A percentile compares a stretch with the other conserved stretches of the same genome.
phyloP scores from a whole-genome alignment of 2,888 invertebrate genomes.

The Limnephilus marmoratus region DNA sequence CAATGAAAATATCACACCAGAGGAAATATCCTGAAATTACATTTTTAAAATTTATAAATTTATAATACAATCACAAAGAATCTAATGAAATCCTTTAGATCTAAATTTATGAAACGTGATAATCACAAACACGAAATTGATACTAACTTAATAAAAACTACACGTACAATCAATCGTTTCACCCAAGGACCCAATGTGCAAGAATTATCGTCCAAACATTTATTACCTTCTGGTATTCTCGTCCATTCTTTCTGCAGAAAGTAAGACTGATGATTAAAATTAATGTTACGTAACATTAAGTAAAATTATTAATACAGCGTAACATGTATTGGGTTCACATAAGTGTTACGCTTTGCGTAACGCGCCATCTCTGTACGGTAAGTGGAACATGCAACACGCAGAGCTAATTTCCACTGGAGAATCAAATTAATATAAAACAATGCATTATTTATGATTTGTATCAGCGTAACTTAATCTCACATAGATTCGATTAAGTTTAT shows the following conservation, averaged over 20 bases:
- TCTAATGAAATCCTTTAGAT: neutral
- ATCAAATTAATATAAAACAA: neutral
- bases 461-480: neutral
- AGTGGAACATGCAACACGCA: neutral
- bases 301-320: neutral
- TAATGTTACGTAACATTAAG: neutral
- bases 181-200: neutral
- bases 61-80: no score
- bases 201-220: neutral
- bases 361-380: neutral
- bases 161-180: neutral
- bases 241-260: neutral
- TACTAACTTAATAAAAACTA: neutral
- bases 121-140: neutral
- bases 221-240: neutral
- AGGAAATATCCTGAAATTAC: no score
- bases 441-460: neutral
- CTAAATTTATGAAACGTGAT: neutral
- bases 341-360: slow-evolving; percentile 2
- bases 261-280: neutral
- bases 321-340: neutral
- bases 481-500: no score
- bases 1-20: no score
- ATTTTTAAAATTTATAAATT: no score
- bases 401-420: neutral